Evolutionary conservation across 30 jellyfish, hydroid and myxozoan species (phyloP).

Genomic region (Catostylus mosaicus): DNA sequence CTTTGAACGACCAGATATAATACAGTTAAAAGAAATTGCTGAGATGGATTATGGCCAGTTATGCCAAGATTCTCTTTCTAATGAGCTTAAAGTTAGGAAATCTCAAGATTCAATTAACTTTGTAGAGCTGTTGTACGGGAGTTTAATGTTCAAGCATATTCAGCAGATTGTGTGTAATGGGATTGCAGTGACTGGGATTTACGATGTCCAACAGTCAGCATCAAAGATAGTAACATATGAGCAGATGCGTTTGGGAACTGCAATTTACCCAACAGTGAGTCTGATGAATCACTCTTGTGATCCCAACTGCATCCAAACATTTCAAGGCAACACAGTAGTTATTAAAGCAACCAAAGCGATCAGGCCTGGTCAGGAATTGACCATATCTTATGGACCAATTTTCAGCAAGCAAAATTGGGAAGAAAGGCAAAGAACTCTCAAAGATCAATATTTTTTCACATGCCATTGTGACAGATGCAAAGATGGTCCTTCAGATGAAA

Average conservation of each 20-base stretch:
- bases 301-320: constrained; percentile 67
- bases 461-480: constrained; percentile 76
- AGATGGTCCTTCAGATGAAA: constrained; percentile 14
- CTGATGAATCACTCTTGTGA: constrained; percentile 92
- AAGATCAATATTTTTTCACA: constrained; percentile 63
- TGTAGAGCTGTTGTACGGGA: constrained; percentile 37
- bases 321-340: constrained; percentile 52
- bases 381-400: constrained; percentile 93
- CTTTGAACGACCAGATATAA: constrained; percentile 6
- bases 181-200: constrained; percentile 80
- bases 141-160: constrained; percentile 75
- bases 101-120: background rate
- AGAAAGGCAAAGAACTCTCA: constrained; percentile 57
- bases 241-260: constrained; percentile 84
- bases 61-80: constrained; percentile 3
- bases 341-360: constrained; percentile 53
- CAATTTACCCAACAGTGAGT: constrained; percentile 78
- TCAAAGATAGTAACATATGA: constrained; percentile 53
- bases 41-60: background rate
- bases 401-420: constrained; percentile 61
- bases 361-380: constrained; percentile 69
- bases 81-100: background rate
- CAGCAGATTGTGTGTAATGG: constrained; percentile 88
- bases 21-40: background rate
- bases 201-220: background rate